Evolutionary conservation across 2,797 vertebrate species (phyloP), one percentile per base, ranked within the genome.

Genomic region (Microchirus variegatus): DNA sequence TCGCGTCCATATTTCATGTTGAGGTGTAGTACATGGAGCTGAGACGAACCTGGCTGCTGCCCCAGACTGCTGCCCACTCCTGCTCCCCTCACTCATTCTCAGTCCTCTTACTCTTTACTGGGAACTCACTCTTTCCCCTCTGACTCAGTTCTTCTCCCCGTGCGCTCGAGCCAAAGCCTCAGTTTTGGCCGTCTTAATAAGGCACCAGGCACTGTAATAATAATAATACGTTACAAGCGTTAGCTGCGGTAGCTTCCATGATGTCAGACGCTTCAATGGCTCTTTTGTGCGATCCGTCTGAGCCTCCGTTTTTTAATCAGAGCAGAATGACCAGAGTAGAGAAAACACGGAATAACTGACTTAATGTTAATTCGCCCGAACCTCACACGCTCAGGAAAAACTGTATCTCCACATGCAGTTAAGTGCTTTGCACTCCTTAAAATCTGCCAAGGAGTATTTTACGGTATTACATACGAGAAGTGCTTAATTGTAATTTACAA

Each of bases 61-160:
- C 51, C 80, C 71, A 74, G 64, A 82, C 59, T 3, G 54, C 80
- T 71, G 66, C 75, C 84, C 81, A 80, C 82, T 84, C 73, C 62
- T 65, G 46, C 54, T 73, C 72, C 70, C 64, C 57, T 59, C 74
- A 40, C 64, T 73, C 58, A 6, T 63, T 69, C 70, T 77, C 63
- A 57, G 18, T 13, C 43, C 14, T 52, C 43, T 66, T 59, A 46
- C 78, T 67, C 59, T 46, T 46, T 83, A 60, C 48, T 55, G 76
- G 83, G 83, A 89, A 85, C 84, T 90, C 90, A 90, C 84, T 87
- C 85, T 90, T 90, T 91, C 88, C 90, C 67, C 85, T 90, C 84
- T 91, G 90, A 91, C 89, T 91, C 89, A 91, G 75, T 90, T 80
- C 75, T 89, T 87, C 88, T 88, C 80, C 69, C 40, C 58, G 10